Evolutionary conservation across 2,113 vertebrate species (phyloP), one percentile per base, ranked within the genome.

Genomic region (Noturus placidus): DNA sequence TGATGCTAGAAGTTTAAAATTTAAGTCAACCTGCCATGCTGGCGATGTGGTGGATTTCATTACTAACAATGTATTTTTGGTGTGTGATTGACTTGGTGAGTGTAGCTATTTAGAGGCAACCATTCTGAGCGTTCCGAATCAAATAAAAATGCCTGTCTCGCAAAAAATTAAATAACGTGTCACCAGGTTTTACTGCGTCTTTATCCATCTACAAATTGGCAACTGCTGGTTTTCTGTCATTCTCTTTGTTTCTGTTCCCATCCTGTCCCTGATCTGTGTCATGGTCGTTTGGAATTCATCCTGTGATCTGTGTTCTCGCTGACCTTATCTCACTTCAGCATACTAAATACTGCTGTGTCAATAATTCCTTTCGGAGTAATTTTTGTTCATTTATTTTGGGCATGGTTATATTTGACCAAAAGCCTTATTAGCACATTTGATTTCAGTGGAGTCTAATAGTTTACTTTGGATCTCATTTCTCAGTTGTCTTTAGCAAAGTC

Each of bases 401-500:
- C 22, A 27, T 50, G 22, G 22, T 5, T 46, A 22, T 42, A 42
- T 46, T 74, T 46, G 42, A 42, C 38, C 4, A 4, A 46, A 74
- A 46, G 20, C 42, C 42, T 27, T 27, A 13, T 76, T 3, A 14
- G 38, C 22, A 38, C 3, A 38, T 52, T 46, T 52, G 35, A n/a
- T 54, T 76, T 85, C 5, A 3, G 38, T 35, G 61, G 76, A 67
- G 25, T 46, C 4, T 80, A 19, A 79, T 0, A 10, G 8, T 38
- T 88, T 82, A 78, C 54, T 59, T 80, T 84, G 2, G 79, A 27
- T 54, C 86, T 46, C 1, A 38, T 90, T 4, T 85, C 76, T 38
- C 88, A 97, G 97, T 89, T 97, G 82, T 94, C 96, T 30, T 91
- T 99, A 90, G 97, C 97, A 80, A 99, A 98, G 95, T 95, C 96